Base-by-base conservation (phyloP, 2,797 vertebrate genomes). In the Phyllotis vaccarum region DNA sequence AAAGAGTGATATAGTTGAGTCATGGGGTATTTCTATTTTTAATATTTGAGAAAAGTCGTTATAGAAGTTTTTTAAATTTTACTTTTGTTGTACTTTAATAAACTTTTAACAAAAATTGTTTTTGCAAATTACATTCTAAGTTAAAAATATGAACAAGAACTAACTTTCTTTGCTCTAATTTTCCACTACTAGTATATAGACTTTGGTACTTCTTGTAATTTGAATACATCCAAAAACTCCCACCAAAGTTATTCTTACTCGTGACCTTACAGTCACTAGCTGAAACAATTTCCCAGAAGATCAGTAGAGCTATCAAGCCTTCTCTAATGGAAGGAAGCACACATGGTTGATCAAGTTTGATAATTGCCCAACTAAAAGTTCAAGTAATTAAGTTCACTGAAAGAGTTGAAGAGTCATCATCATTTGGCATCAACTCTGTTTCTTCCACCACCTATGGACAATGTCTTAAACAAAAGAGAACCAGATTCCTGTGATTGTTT, bases 331-430 rank as follows among this genome's bases (percentile, higher is more conserved):
- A 88, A 74, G 37, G 90, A 70, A 37, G 70, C 3, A 91, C 96
- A 86, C 8, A 78, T 85, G 29, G 24, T 52, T 91, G 54, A 96
- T 85, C n/a, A 96, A 85, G 31, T 95, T 87, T 92, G 46, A 1
- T 3, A 21, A 86, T 37, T 88, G 11, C 66, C 12, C 52, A 96
- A 54, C 37, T 46, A 22, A 86, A 75, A 21, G 11, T 24, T 58
- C 86, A 79, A 92, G 87, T 94, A 95, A 89, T 75, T 62, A 97
- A 97, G 86, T 75, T 93, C 89, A 40, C 49, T 83, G 91, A 27
- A 81, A 8, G 90, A 89, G 78, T 80, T 72, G 17, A 97, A 74
- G 40, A 87, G 21, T 96, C 90, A 81, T 43, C 52, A 6, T 93
- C 21, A 21, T 74, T 95, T 93, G 29, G 93, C 72, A 70, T 40